Evolutionary conservation across 2,113 vertebrate species (phyloP).

Genomic region (Elanus axillaris): DNA sequence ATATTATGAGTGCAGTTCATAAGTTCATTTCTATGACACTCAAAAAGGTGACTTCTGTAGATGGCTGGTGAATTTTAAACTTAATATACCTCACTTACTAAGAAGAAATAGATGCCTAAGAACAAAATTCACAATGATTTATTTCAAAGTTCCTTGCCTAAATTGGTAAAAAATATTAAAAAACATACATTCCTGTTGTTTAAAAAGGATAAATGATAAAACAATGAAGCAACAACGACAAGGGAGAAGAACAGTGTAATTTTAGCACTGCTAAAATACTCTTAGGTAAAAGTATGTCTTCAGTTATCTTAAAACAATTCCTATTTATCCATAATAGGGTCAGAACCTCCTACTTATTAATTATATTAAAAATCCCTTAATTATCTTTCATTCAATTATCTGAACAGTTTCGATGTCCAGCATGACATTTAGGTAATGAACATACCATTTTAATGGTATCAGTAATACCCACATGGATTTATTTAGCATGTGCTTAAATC

Average conservation of each 20-base stretch:
- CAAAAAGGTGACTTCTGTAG: neutral
- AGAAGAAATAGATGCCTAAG: neutral
- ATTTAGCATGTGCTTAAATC: neutral
- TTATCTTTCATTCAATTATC: slow-evolving; percentile 20
- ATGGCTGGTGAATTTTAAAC: neutral
- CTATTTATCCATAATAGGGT: neutral
- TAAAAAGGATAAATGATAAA: neutral
- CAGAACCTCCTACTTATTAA: neutral
- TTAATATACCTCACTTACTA: neutral
- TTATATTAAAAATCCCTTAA: neutral
- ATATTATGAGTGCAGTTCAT: neutral
- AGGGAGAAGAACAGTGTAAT: neutral
- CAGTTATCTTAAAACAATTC: neutral
- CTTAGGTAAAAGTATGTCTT: neutral
- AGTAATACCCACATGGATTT: neutral
- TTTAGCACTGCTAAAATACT: neutral
- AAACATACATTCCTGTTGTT: neutral
- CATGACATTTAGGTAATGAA: slow-evolving; percentile 49
- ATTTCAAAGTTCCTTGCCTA: neutral
- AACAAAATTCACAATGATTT: neutral
- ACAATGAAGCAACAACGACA: neutral
- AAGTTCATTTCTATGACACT: neutral
- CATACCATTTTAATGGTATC: neutral
- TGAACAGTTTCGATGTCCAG: slow-evolving; percentile 3
- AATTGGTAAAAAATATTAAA: neutral